Base-by-base conservation (phyloP, 2,797 vertebrate species). In the Sebastes reedi region DNA sequence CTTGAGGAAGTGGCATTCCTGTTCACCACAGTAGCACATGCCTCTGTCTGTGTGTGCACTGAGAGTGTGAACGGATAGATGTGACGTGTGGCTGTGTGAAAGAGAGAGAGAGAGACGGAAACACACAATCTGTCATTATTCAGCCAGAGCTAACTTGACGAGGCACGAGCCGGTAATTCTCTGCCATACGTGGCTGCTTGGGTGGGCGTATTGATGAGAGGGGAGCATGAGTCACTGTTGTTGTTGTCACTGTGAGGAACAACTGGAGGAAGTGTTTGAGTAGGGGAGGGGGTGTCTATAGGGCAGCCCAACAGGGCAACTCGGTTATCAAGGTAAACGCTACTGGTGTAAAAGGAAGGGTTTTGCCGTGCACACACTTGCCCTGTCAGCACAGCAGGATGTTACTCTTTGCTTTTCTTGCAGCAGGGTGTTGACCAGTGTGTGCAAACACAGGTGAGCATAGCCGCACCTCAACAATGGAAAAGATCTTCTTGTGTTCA, bases 371-470 rank as follows among this genome's bases (percentile, higher is more conserved):
- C 7, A 29, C 58, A 18, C 58, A 12, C 25, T 42, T 29, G 13
- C 39, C 36, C 39, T 55, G 13, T 73, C 16, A 58, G 24, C 32
- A 10, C 6, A 90, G 58, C 89, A 92, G 92, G 94, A 92, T 92
- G 81, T 92, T 69, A 4, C 54, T 84, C 75, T 72, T 76, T 86
- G 62, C 65, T 88, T 71, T 88, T 66, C 68, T 81, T 84, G 60
- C 16, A 61, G 65, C 66, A 82, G 89, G 88, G 88, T 89, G 92
- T 90, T 85, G 58, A 77, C 84, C 54, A 55, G n/a, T 74, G 52
- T 91, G 75, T 68, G 92, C 82, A 94, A 93, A 94, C 92, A 93
- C 18, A 68, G 50, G 67, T 70, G 24, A 89, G 39, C 29, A 22
- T 42, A 79, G 79, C 82, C 77, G 11, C 84, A 12, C 91, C 91